These are phyloP conservation scores for Artibeus lituratus DNA, from an alignment of 2,797 vertebrate genomes.

Conservation along the genomic window DNA sequence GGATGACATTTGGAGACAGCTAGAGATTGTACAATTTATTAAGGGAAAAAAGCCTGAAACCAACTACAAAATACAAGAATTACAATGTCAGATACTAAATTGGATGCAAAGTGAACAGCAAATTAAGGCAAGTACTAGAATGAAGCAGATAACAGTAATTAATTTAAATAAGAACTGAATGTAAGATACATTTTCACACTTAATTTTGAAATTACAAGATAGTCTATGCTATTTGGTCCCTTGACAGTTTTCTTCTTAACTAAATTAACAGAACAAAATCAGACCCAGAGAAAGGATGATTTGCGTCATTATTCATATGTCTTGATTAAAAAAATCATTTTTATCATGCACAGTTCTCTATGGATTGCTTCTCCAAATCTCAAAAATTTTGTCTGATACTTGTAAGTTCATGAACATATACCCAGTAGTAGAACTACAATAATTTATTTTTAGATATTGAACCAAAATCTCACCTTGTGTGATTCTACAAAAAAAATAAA, in stretches of 20 bases:
- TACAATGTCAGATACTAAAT: conserved; percentile 83
- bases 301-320: not conserved
- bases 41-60: conserved; percentile 84
- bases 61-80: conserved; percentile 85
- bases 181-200: conserved; percentile 23
- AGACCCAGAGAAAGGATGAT: not conserved
- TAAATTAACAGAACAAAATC: conserved; percentile 16
- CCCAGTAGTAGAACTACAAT: not conserved
- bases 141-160: not conserved
- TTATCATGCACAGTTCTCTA: not conserved
- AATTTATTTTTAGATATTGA: conserved; percentile 33
- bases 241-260: not conserved
- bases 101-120: conserved; percentile 80
- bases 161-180: conserved; percentile 29
- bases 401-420: not conserved
- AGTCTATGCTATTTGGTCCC: not conserved
- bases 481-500: not conserved
- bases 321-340: conserved; percentile 23
- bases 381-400: not conserved
- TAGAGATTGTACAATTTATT: conserved; percentile 88
- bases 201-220: conserved; percentile 32
- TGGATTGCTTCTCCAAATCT: not conserved
- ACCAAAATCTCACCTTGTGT: not conserved
- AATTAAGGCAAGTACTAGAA: conserved; percentile 76
- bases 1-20: conserved; percentile 85